Evolutionary conservation across 2,888 invertebrate genomes (phyloP).

Genomic region (Cephus nigrinus): DNA sequence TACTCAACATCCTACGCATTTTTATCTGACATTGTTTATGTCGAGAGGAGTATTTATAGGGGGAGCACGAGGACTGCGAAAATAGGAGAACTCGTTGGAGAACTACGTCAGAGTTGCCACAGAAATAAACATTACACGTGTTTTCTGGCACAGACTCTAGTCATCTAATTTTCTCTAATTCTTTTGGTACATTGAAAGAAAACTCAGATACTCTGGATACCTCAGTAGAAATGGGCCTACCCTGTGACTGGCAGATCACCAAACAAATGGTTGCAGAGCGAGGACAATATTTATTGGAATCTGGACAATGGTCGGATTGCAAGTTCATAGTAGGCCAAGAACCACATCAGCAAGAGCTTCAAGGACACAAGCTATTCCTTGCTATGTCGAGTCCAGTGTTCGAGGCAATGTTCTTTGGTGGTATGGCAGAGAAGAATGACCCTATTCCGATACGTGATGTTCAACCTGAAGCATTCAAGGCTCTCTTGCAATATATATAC

Average conservation of each 20-base stretch:
- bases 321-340: conserved; percentile 84
- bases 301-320: conserved; percentile 87
- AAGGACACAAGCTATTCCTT: conserved; percentile 82
- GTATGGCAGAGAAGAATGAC: conserved; percentile 81
- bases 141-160: not conserved
- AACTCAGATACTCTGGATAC: not conserved
- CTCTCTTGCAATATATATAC: conserved; percentile 85
- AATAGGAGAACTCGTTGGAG: conserved; percentile 29
- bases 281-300: conserved; percentile 79
- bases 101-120: not conserved
- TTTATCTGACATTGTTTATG: conserved; percentile 30
- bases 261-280: conserved; percentile 79
- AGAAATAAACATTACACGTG: conserved; percentile 2
- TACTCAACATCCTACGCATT: conserved; percentile 8
- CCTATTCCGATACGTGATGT: conserved; percentile 86
- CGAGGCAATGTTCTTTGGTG: conserved; percentile 89
- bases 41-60: conserved; percentile 41
- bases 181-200: not conserved
- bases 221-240: conserved; percentile 67
- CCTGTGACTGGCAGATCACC: conserved; percentile 82
- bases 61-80: conserved; percentile 18
- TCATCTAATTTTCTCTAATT: not conserved
- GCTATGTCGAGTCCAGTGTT: conserved; percentile 92
- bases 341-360: conserved; percentile 78
- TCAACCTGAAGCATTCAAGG: conserved; percentile 87